phyloP scores from a whole-genome alignment of 2,113 vertebrate species.

The Burhinus bistriatus region DNA sequence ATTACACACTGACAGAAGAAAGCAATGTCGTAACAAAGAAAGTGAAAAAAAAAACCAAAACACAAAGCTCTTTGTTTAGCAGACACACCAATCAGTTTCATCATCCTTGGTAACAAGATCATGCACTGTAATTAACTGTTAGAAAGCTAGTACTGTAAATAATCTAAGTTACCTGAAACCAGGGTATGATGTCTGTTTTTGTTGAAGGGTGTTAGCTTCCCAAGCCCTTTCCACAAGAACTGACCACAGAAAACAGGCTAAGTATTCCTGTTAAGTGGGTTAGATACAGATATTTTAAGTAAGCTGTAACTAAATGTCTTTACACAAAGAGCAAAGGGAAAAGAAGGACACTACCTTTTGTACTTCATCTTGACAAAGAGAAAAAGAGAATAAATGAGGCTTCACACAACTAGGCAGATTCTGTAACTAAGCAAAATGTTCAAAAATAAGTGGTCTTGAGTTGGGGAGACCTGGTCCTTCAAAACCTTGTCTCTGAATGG shows the following conservation, averaged over 20 bases:
- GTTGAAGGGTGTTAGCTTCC: neutral
- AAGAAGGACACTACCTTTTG: neutral
- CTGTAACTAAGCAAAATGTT: neutral
- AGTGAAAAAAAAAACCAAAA: neutral
- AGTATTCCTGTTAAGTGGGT: neutral
- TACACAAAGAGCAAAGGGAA: neutral
- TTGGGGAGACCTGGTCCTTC: neutral
- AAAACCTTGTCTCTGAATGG: neutral
- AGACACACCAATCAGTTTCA: conserved; percentile 17
- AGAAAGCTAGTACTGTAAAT: conserved; percentile 6
- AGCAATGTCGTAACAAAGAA: neutral
- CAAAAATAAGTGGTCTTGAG: neutral
- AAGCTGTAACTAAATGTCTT: neutral
- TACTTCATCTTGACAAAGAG: neutral
- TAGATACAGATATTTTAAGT: neutral
- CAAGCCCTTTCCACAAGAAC: neutral
- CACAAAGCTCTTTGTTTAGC: conserved; percentile 9
- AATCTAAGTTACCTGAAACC: conserved; percentile 39
- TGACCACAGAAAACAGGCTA: neutral
- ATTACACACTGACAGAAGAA: neutral
- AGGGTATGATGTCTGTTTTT: neutral
- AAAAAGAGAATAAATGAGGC: neutral
- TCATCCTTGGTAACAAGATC: conserved; percentile 31
- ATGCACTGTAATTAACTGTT: conserved; percentile 22
- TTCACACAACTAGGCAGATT: neutral